phyloP scores from a whole-genome alignment of 2,888 invertebrate genomes.

The Andrena bucephala region DNA sequence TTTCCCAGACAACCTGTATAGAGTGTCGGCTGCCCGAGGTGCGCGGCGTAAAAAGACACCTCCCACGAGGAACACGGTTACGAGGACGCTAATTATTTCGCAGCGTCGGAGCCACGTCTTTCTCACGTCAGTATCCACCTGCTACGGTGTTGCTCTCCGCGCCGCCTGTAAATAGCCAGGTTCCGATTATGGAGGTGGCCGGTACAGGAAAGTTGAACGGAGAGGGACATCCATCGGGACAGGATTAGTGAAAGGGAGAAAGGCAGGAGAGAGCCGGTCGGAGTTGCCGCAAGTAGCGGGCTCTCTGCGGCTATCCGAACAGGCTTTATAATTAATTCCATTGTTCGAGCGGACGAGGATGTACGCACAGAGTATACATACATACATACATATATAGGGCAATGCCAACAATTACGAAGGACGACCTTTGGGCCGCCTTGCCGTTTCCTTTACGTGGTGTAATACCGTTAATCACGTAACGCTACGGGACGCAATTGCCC shows the following conservation, averaged over 20 bases:
- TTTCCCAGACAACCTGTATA: slow-evolving; percentile 15
- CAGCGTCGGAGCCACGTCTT: slow-evolving; percentile 45
- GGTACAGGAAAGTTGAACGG: slow-evolving; percentile 12
- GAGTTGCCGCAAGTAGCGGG: slow-evolving; percentile 76
- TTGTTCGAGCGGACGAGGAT: slow-evolving; percentile 75
- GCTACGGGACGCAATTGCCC: slow-evolving; percentile 8
- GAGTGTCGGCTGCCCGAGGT: not conserved
- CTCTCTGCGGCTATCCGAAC: slow-evolving; percentile 78
- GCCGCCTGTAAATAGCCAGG: slow-evolving; percentile 19
- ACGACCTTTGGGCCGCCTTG: slow-evolving; percentile 64
- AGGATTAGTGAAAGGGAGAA: slow-evolving; percentile 11
- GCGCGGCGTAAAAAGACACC: slow-evolving; percentile 29
- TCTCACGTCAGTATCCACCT: slow-evolving; percentile 61
- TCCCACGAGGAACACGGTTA: slow-evolving; percentile 22
- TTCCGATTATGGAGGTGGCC: slow-evolving; percentile 42
- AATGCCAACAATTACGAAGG: slow-evolving; percentile 72
- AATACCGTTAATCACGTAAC: slow-evolving; percentile 77
- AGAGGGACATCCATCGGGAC: slow-evolving; percentile 11
- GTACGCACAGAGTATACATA: slow-evolving; percentile 10
- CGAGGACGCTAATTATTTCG: slow-evolving; percentile 55
- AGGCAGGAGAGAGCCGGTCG: slow-evolving; percentile 6
- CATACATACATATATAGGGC: slow-evolving; percentile 60
- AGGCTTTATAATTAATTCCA: slow-evolving; percentile 82
- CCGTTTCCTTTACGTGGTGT: slow-evolving; percentile 72
- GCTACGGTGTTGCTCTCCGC: not conserved